A percentile compares a stretch with the other conserved stretches of the same genome.
Evolutionary conservation across 2,888 invertebrate genomes (phyloP).

Genomic region (Xestia ashworthii): DNA sequence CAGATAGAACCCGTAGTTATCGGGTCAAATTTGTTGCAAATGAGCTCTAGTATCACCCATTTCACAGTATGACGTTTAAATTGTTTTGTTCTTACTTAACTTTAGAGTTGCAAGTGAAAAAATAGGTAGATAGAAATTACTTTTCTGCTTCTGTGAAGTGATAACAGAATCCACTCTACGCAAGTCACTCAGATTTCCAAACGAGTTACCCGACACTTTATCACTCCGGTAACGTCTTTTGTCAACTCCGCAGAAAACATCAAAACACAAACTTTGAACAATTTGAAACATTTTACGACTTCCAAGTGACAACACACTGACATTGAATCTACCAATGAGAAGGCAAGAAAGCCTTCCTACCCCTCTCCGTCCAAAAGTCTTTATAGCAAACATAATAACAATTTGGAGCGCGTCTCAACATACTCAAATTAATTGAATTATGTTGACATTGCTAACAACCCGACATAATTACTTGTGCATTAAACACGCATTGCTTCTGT

Average conservation of each 20-base stretch:
- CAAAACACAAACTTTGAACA: slow-evolving; percentile 44
- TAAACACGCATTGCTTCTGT: slow-evolving; percentile 67
- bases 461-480: slow-evolving; percentile 81
- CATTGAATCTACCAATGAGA: slow-evolving; percentile 42
- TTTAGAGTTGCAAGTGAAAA: neutral
- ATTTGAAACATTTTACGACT: slow-evolving; percentile 49
- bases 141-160: slow-evolving; percentile 4
- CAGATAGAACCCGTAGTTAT: too few species aligned
- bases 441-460: slow-evolving; percentile 82
- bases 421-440: slow-evolving; percentile 80
- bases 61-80: neutral
- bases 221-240: slow-evolving; percentile 45
- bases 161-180: slow-evolving; percentile 8
- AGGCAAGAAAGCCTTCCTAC: slow-evolving; percentile 26
- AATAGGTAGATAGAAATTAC: neutral
- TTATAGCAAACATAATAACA: slow-evolving; percentile 67
- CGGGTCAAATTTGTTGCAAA: too few species aligned
- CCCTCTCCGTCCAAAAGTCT: slow-evolving; percentile 48
- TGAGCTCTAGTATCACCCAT: too few species aligned
- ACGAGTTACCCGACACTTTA: slow-evolving; percentile 37
- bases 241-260: slow-evolving; percentile 37
- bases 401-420: slow-evolving; percentile 65
- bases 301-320: slow-evolving; percentile 54
- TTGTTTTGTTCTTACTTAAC: neutral
- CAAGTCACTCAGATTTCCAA: slow-evolving; percentile 19